Conservation (phyloP, 2,888 invertebrate genomes). For the Cordilura impudica region DNA sequence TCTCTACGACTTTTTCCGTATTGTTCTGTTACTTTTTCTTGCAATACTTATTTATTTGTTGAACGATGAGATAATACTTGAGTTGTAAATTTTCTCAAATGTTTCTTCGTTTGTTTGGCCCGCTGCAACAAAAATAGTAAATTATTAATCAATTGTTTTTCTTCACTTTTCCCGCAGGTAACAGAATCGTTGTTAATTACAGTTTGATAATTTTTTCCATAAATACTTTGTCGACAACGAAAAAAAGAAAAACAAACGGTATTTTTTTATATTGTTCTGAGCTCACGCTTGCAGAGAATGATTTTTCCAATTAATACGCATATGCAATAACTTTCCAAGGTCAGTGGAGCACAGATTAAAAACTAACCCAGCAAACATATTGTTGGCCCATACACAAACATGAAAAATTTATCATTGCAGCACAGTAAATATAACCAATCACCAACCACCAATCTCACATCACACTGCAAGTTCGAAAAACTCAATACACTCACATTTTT, state of each 20-base stretch:
- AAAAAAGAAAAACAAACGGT: constrained; percentile 12
- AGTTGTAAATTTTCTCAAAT: background rate
- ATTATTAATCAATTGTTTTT: background rate
- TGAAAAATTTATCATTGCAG: too few relatives aligned
- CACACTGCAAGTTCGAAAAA: too few relatives aligned
- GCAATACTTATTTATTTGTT: constrained; percentile 1
- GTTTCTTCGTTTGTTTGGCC: background rate
- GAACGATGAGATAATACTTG: constrained; percentile 35
- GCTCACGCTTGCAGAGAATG: background rate
- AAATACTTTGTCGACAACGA: background rate
- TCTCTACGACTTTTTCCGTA: background rate
- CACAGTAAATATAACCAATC: too few relatives aligned
- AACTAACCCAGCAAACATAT: too few relatives aligned
- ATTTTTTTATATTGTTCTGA: background rate
- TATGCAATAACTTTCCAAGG: constrained; percentile 52
- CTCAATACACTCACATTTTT: too few relatives aligned
- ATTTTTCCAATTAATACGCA: constrained; percentile 19
- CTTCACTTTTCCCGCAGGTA: too few relatives aligned
- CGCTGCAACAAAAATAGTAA: background rate
- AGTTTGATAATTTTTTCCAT: background rate
- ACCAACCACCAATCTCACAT: too few relatives aligned
- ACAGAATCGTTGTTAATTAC: background rate
- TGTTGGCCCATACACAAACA: too few relatives aligned
- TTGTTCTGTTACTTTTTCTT: background rate
- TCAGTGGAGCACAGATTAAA: constrained; percentile 30